phyloP scores from a whole-genome alignment of 2,113 vertebrate species.

The Oryctolagus cuniculus region DNA sequence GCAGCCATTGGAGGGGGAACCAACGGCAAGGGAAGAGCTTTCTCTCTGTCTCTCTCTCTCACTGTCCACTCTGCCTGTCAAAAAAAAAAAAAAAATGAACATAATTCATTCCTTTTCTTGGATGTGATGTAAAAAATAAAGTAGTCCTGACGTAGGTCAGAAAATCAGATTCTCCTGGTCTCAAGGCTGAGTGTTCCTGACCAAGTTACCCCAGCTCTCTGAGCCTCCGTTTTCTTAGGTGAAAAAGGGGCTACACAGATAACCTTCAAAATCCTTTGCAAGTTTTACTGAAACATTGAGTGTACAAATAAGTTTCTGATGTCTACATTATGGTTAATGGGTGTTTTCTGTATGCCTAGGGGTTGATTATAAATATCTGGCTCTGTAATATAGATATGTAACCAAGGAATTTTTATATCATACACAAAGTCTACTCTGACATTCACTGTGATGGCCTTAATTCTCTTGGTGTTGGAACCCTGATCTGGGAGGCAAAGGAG shows the following conservation, averaged over 20 bases:
- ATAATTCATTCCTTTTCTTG: not conserved
- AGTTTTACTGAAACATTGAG: not conserved
- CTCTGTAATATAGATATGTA: not conserved
- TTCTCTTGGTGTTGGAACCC: not conserved
- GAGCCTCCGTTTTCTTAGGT: not conserved
- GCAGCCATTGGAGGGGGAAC: no score
- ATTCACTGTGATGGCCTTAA: not conserved
- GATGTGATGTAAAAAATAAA: slow-evolving; percentile 36
- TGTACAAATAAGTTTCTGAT: slow-evolving; percentile 18
- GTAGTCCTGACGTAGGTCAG: not conserved
- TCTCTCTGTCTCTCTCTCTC: no score
- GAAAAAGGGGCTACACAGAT: not conserved
- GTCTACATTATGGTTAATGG: not conserved
- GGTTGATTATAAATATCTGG: accelerated
- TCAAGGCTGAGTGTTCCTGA: not conserved
- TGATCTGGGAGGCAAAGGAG: not conserved
- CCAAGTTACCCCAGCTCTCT: not conserved
- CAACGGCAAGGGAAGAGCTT: no score
- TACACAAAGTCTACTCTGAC: not conserved
- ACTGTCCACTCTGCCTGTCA: no score
- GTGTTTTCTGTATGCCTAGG: not conserved
- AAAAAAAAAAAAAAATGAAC: slow-evolving; percentile 41
- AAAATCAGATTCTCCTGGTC: not conserved
- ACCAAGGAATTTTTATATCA: not conserved
- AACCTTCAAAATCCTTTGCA: not conserved